Conservation (phyloP, 2,888 invertebrate genomes). For the Drosophila meridionalis region DNA sequence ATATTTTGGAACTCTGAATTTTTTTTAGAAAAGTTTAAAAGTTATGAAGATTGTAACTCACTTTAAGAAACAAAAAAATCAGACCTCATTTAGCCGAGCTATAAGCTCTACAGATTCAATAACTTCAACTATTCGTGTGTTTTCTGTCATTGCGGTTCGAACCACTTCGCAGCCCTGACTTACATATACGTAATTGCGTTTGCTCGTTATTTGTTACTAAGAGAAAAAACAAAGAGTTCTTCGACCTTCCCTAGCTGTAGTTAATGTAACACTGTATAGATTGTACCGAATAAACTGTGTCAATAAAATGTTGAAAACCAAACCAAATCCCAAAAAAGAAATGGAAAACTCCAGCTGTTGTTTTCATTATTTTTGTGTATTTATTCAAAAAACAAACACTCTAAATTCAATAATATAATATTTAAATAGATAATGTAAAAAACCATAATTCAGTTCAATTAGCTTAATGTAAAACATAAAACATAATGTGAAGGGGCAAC, state of each 20-base stretch:
- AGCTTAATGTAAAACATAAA: slow-evolving; percentile 61
- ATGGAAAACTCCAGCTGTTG: not conserved
- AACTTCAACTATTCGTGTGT: not conserved
- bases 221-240: slow-evolving; percentile 22
- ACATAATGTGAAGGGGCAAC: slow-evolving; percentile 25
- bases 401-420: slow-evolving; percentile 43
- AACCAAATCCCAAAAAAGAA: slow-evolving; percentile 27
- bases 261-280: slow-evolving; percentile 43
- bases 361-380: slow-evolving; percentile 42
- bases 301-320: slow-evolving; percentile 41
- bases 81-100: not conserved
- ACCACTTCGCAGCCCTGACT: slow-evolving; percentile 12
- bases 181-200: slow-evolving; percentile 50
- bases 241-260: slow-evolving; percentile 49
- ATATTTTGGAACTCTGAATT: not conserved
- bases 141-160: not conserved
- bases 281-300: slow-evolving; percentile 42
- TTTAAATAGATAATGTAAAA: slow-evolving; percentile 44
- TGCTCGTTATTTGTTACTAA: slow-evolving; percentile 69
- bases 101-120: not conserved
- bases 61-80: no score
- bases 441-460: slow-evolving; percentile 72
- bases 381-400: slow-evolving; percentile 56
- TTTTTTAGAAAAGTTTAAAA: not conserved
- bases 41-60: no score